These are phyloP conservation scores for Notothenia rossii DNA, from an alignment of 2,113 vertebrate species.

Conservation along the genomic window DNA sequence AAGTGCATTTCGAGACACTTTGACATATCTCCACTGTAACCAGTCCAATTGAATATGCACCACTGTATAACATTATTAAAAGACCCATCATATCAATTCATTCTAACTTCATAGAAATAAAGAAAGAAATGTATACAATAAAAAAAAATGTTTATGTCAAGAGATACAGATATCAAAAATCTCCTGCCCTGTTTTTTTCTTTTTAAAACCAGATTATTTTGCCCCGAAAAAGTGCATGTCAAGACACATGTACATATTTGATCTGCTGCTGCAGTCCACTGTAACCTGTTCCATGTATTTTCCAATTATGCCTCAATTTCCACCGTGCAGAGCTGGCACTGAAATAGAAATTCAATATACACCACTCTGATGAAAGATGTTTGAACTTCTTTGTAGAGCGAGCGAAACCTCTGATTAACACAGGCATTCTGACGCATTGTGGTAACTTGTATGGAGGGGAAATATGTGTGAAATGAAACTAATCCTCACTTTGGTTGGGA, in stretches of 20 bases:
- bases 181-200: too few species aligned
- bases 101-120: too few species aligned
- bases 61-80: too few species aligned
- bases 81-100: too few species aligned
- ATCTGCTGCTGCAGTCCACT: not conserved
- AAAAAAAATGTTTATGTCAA: too few species aligned
- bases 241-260: conserved; percentile 13
- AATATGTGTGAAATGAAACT: conserved; percentile 57
- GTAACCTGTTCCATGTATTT: conserved; percentile 23
- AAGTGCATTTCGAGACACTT: too few species aligned
- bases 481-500: conserved; percentile 41
- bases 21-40: too few species aligned
- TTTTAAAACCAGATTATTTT: too few species aligned
- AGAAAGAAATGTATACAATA: too few species aligned
- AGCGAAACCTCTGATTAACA: conserved; percentile 20
- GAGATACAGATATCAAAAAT: too few species aligned
- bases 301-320: conserved; percentile 28
- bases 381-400: conserved; percentile 41
- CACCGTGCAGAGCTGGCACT: conserved; percentile 30
- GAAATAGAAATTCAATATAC: conserved; percentile 54
- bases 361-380: conserved; percentile 40
- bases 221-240: not conserved
- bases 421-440: not conserved
- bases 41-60: too few species aligned
- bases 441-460: conserved; percentile 33